Percentiles rank a stretch among this genome's conserved stretches.
phyloP scores from a whole-genome alignment of 2,113 vertebrate genomes.

The Rhynchomys soricoides region DNA sequence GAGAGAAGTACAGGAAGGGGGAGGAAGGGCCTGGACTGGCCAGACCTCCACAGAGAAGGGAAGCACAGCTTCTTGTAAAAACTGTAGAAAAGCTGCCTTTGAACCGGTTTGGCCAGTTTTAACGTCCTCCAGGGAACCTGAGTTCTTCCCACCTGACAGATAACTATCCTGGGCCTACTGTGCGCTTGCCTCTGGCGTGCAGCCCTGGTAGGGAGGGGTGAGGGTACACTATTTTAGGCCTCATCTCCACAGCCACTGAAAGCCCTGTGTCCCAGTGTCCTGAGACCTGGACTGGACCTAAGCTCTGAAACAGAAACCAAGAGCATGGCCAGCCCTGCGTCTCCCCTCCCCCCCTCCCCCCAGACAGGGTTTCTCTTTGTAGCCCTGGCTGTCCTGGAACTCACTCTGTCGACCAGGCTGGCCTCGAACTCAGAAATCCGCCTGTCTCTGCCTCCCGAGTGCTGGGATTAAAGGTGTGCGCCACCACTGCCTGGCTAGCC shows the following conservation, averaged over 20 bases:
- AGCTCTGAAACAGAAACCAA: no score
- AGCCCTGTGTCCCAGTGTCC: rapidly evolving
- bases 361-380: no score
- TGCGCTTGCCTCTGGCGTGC: not conserved
- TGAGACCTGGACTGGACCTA: rapidly evolving
- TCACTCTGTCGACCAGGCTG: no score
- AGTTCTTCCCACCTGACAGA: not conserved
- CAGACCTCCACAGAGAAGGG: not conserved
- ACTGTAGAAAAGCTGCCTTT: not conserved
- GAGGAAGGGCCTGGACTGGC: not conserved
- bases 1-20: not conserved
- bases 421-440: no score
- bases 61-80: not conserved
- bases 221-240: no score
- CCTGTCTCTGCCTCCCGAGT: no score
- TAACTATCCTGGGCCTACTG: conserved; percentile 14
- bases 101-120: conserved; percentile 38
- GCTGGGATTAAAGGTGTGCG: no score
- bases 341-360: no score
- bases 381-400: no score
- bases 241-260: not conserved
- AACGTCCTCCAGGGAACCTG: not conserved
- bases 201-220: not conserved
- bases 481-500: no score
- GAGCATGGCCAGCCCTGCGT: not conserved